Evolutionary conservation across 2,113 vertebrate genomes (phyloP).

Genomic region (Nothocercus nigrocapillus): DNA sequence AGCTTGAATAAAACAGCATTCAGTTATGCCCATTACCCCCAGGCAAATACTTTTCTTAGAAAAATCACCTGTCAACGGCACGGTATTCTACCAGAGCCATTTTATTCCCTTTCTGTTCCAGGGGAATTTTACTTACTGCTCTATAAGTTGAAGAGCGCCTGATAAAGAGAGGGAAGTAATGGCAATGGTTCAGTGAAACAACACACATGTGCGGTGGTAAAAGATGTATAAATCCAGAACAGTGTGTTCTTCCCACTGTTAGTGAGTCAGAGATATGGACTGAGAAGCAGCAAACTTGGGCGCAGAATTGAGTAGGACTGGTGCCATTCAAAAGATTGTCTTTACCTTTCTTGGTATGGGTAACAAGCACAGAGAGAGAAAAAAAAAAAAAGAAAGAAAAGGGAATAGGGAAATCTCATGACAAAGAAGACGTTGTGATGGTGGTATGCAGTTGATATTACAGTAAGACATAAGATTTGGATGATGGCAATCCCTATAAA

Average conservation of each 20-base stretch:
- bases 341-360: not conserved
- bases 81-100: slow-evolving; percentile 6
- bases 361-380: not conserved
- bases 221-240: not conserved
- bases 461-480: not conserved
- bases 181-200: not conserved
- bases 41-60: slow-evolving; percentile 55
- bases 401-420: not conserved
- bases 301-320: not conserved
- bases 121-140: slow-evolving; percentile 5
- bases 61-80: slow-evolving; percentile 63
- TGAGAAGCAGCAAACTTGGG: not conserved
- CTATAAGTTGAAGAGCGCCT: slow-evolving; percentile 20
- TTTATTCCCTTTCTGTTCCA: slow-evolving; percentile 18
- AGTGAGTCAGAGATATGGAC: not conserved
- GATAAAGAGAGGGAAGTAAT: slow-evolving; percentile 16
- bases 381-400: not conserved
- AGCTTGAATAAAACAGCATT: not conserved
- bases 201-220: not conserved
- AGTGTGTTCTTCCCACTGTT: not conserved
- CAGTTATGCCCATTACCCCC: slow-evolving; percentile 29
- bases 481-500: not conserved
- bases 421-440: not conserved
- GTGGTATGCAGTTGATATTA: not conserved
- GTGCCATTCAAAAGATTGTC: not conserved